phyloP scores from a whole-genome alignment of 2,888 invertebrate species.

The Calameuta idolon region DNA sequence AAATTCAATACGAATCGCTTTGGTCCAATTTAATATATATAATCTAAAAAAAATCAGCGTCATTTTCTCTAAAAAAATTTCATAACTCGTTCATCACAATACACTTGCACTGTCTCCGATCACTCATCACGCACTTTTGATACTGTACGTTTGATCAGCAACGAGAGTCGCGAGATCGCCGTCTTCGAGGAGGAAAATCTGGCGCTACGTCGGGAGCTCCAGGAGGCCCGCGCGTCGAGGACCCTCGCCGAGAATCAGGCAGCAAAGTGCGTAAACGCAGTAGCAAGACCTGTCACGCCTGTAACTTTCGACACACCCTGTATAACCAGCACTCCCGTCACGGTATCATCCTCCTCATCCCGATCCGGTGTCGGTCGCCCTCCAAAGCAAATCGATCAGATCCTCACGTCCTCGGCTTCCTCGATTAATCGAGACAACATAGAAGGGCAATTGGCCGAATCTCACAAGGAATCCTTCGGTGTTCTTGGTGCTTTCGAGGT shows the following conservation, averaged over 20 bases:
- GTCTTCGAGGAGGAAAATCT: conserved; percentile 64
- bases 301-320: conserved; percentile 52
- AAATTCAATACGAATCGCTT: neutral
- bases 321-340: conserved; percentile 63
- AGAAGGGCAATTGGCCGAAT: neutral
- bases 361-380: conserved; percentile 9
- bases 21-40: neutral
- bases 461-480: neutral
- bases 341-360: conserved; percentile 36
- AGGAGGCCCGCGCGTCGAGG: conserved; percentile 61
- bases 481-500: neutral
- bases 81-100: neutral
- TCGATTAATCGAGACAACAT: neutral
- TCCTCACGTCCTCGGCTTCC: neutral
- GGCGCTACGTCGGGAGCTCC: conserved; percentile 61
- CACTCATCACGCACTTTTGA: neutral
- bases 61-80: neutral
- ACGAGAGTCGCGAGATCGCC: conserved; percentile 60
- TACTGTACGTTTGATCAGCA: conserved; percentile 36
- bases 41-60: neutral
- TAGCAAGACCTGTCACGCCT: conserved; percentile 45
- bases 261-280: conserved; percentile 63
- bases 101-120: neutral
- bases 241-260: conserved; percentile 54
- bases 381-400: conserved; percentile 3